Evolutionary conservation across 2,888 invertebrate genomes (phyloP), one percentile per base, ranked within the genome.

Genomic region (Andrena marginata): DNA sequence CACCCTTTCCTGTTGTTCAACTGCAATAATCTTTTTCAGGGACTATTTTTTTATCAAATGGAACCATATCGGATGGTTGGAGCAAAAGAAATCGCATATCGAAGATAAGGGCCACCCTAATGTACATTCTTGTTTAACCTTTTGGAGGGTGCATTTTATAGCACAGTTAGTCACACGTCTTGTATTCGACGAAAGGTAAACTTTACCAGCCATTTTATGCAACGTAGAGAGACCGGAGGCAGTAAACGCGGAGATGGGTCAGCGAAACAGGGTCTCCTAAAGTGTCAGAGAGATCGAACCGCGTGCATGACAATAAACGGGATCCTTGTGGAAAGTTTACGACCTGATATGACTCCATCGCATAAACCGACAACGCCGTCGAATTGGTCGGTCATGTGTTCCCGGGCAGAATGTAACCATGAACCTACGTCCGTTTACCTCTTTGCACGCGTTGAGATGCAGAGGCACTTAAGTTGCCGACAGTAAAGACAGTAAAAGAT

Each of bases 301-400:
- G 33, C 54, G 23, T 49, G 60, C 72, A 65, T 62, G 73, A 65
- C 72, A 76, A 82, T 82, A 82, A 73, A 62, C 62, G 69, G 65
- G 65, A 62, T 29, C 33, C 20, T 35, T 48, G 26, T 20, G 26
- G 49, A 75, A 51, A 64, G 49, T 82, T 82, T 80, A 82, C 82
- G 77, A 77, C 64, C 35, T 29, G 65, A 23, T 49, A 56, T 23
- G 56, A 56, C 49, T 68, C 29, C 23, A 54, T 31, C 29, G 69
- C 62, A 62, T 69, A 75, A 77, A 71, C 23, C 65, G 74, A 75
- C 56, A 73, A 35, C 48, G 26, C 26, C 69, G 33, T 31, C 62
- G 62, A 68, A 80, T 69, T 65, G n/a, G 59, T 70, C 29, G 67
- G 51, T 54, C 54, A 48, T 49, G 69, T 73, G 59, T 33, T 35